phyloP scores from a whole-genome alignment of 1,140 invertebrate genomes.

The Odontomachus brunneus region DNA sequence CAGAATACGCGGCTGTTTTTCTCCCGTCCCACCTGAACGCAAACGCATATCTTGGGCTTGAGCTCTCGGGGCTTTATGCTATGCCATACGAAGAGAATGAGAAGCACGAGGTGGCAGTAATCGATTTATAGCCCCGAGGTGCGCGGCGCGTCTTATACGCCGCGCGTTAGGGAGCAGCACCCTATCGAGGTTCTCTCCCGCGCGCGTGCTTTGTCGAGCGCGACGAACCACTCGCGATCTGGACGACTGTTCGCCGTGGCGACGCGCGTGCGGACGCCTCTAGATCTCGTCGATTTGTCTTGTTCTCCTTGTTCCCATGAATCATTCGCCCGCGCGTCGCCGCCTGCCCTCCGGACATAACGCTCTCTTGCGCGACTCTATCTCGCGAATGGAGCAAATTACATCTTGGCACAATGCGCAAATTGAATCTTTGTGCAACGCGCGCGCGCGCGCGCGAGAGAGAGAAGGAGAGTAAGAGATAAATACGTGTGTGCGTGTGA shows the following conservation, averaged over 20 bases:
- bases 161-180: too few relatives aligned
- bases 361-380: slow-evolving; percentile 10
- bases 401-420: slow-evolving; percentile 8
- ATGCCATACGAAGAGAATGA: background rate
- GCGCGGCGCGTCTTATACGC: background rate
- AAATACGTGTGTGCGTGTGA: too few relatives aligned
- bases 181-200: too few relatives aligned
- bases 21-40: background rate
- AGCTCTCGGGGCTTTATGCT: background rate
- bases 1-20: too few relatives aligned
- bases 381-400: slow-evolving; percentile 34
- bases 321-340: slow-evolving; percentile 29
- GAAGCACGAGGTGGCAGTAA: slow-evolving; percentile 25
- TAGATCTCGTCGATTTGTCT: slow-evolving; percentile 40
- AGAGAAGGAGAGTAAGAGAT: too few relatives aligned
- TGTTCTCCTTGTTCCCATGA: slow-evolving; percentile 29
- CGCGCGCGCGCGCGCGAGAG: too few relatives aligned
- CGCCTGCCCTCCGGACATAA: background rate
- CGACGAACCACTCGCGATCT: background rate
- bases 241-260: too few relatives aligned
- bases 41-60: background rate
- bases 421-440: slow-evolving; percentile 27
- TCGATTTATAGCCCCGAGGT: slow-evolving; percentile 46
- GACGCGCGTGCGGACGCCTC: background rate
- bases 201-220: slow-evolving; percentile 5